Percentiles rank a stretch among this genome's conserved stretches.
These are phyloP conservation scores for Tetrao urogallus DNA, from an alignment of 2,113 vertebrate species.

Conservation along the genomic window DNA sequence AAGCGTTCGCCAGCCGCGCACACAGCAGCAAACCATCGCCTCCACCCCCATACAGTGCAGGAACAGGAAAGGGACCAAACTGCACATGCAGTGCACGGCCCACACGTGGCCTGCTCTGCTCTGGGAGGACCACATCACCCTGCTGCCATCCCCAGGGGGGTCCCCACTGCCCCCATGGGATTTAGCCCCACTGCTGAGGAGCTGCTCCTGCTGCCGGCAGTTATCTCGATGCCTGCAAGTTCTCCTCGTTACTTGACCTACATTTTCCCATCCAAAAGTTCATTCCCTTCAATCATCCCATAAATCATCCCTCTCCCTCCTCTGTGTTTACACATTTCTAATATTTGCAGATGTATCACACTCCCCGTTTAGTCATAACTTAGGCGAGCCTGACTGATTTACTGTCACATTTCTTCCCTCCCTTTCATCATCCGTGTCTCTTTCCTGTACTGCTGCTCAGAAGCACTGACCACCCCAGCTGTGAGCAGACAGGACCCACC, in stretches of 20 bases:
- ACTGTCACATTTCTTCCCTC: slow-evolving; percentile 6
- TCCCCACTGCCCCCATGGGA: background rate
- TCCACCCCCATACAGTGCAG: rapidly evolving
- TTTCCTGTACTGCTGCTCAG: background rate
- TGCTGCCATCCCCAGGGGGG: background rate
- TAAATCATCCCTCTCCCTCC: slow-evolving; percentile 24
- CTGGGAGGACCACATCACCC: background rate
- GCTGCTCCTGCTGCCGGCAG: background rate
- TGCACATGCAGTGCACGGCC: too few species aligned
- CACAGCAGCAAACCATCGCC: background rate
- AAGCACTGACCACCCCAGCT: background rate
- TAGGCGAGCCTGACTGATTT: slow-evolving; percentile 10
- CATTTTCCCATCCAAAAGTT: slow-evolving; percentile 64
- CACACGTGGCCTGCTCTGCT: too few species aligned
- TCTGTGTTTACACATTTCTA: slow-evolving; percentile 59
- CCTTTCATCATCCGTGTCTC: background rate
- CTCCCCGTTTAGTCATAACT: slow-evolving; percentile 45
- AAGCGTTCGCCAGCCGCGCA: too few species aligned
- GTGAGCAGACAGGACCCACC: background rate
- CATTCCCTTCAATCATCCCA: slow-evolving; percentile 60
- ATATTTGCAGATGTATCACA: slow-evolving; percentile 41
- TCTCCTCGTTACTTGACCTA: slow-evolving; percentile 55
- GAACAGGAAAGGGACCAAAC: background rate
- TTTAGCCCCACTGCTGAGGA: background rate
- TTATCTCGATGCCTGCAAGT: background rate